Evolutionary conservation across 2,888 invertebrate species (phyloP).

Genomic region (Muschampia plurimacula): DNA sequence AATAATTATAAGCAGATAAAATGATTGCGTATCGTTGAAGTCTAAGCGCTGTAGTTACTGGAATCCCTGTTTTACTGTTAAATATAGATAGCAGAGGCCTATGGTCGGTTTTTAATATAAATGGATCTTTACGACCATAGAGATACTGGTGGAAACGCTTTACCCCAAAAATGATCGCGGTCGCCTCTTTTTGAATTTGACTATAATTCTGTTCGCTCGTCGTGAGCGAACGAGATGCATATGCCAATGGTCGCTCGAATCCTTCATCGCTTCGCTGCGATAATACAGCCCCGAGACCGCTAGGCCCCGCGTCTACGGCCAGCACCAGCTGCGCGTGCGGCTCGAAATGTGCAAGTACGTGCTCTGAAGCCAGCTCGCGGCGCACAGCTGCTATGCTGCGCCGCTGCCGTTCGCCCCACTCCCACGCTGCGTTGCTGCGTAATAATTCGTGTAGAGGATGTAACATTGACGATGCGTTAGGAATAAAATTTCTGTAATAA

Average conservation of each 20-base stretch:
- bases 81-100: constrained; percentile 42
- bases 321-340: constrained; percentile 40
- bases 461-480: constrained; percentile 44
- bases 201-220: constrained; percentile 42
- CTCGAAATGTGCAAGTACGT: constrained; percentile 40
- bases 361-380: constrained; percentile 27
- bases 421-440: background rate
- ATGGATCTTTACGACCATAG: constrained; percentile 43
- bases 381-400: background rate
- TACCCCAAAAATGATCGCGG: constrained; percentile 44
- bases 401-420: constrained; percentile 16
- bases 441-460: constrained; percentile 43
- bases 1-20: constrained; percentile 40
- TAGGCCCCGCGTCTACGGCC: constrained; percentile 45
- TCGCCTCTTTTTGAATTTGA: constrained; percentile 46
- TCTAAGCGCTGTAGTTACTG: constrained; percentile 35
- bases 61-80: constrained; percentile 31
- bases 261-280: constrained; percentile 19
- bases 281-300: constrained; percentile 46
- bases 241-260: constrained; percentile 13
- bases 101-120: constrained; percentile 44
- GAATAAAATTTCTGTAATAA: constrained; percentile 50
- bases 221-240: constrained; percentile 26
- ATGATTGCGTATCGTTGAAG: constrained; percentile 42
- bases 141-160: constrained; percentile 46